Conservation (phyloP, 2,888 invertebrate species). For the Melieria crassipennis region DNA sequence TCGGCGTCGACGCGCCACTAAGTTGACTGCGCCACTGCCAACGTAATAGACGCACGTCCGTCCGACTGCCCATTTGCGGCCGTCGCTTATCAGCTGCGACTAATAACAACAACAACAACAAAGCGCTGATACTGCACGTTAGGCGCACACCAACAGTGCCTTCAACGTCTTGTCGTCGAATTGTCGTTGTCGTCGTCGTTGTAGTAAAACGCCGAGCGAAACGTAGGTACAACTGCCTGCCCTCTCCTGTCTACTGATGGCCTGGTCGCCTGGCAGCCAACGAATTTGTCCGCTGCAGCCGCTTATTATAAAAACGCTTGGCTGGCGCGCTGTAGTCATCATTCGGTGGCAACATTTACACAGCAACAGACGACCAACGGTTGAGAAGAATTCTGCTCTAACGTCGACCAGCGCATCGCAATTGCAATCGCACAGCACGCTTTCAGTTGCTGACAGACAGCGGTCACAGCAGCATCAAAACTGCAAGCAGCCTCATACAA, state of each 20-base stretch:
- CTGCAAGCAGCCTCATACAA: background rate
- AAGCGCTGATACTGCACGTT: no score
- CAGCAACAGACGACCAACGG: constrained; percentile 14
- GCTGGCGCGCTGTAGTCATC: background rate
- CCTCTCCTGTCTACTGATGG: background rate
- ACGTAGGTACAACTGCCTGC: background rate
- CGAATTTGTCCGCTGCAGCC: constrained; percentile 14
- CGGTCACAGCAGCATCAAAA: constrained; percentile 14
- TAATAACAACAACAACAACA: no score
- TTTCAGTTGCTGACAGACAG: constrained; percentile 28
- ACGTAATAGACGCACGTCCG: no score
- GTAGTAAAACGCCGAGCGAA: no score
- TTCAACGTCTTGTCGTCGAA: no score
- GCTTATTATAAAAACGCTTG: constrained; percentile 18
- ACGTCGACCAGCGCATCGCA: background rate
- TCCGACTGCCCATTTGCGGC: no score
- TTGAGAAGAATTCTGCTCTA: background rate
- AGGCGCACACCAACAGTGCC: no score
- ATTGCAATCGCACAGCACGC: constrained; percentile 3
- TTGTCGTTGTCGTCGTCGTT: no score
- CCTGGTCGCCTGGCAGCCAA: constrained; percentile 14
- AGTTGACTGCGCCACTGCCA: no score
- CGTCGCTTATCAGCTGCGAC: no score
- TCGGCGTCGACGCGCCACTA: no score
- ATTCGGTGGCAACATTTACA: constrained; percentile 16